Conservation (phyloP, 2,888 invertebrate species). For the Metellina segmentata region DNA sequence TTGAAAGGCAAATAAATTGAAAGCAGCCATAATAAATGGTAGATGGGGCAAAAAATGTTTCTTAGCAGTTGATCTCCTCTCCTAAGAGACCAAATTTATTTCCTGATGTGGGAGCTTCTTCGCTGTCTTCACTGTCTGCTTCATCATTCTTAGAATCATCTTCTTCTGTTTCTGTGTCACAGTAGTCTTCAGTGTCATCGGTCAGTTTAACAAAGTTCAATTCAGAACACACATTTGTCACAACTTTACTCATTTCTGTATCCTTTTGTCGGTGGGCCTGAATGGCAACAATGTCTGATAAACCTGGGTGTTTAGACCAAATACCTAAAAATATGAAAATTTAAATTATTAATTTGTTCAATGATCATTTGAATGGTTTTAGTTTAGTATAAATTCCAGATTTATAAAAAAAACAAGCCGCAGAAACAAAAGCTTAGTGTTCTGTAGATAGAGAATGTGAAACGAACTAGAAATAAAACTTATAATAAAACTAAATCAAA, state of each 20-base stretch:
- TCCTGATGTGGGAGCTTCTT: conserved; percentile 50
- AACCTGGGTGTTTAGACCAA: conserved; percentile 55
- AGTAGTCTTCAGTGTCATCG: conserved; percentile 64
- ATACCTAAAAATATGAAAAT: conserved; percentile 21
- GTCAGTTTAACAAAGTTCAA: conserved; percentile 32
- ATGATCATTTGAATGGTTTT: neutral
- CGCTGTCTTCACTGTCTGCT: conserved; percentile 73
- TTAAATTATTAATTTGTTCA: neutral
- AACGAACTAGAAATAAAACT: no score
- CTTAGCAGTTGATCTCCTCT: conserved; percentile 64
- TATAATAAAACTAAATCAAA: no score
- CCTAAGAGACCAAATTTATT: conserved; percentile 63
- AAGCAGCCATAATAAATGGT: no score
- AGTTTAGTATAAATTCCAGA: no score
- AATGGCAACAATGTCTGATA: conserved; percentile 49
- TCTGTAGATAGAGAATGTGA: no score
- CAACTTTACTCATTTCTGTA: neutral
- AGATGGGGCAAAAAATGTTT: neutral
- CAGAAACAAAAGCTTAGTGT: neutral
- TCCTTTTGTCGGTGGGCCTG: conserved; percentile 55
- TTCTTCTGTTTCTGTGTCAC: conserved; percentile 58
- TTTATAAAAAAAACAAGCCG: neutral
- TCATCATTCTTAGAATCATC: conserved; percentile 71
- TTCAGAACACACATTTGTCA: conserved; percentile 15
- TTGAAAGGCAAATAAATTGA: no score